A percentile compares a stretch with the other conserved stretches of the same genome.
These are phyloP conservation scores for Tortrix viridana DNA, from an alignment of 2,888 invertebrate species.

Conservation along the genomic window DNA sequence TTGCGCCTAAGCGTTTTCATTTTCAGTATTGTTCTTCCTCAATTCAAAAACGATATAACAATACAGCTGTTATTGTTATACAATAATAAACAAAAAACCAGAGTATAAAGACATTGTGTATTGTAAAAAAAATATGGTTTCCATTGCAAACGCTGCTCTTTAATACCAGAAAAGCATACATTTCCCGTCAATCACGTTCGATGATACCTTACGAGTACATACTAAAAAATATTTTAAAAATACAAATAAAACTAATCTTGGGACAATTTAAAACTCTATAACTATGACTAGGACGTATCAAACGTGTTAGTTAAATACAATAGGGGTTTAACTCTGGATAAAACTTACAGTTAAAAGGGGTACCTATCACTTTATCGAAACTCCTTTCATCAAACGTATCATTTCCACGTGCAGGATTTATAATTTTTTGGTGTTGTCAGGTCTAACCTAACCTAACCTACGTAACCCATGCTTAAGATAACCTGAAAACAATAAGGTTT, in stretches of 20 bases:
- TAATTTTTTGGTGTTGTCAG: too few species aligned
- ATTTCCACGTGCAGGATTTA: too few species aligned
- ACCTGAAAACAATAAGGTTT: too few species aligned
- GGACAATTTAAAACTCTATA: conserved; percentile 20
- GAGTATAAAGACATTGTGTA: not conserved
- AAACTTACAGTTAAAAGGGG: not conserved
- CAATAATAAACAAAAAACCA: not conserved
- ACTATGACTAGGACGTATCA: conserved; percentile 26
- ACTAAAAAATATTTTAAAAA: conserved; percentile 25
- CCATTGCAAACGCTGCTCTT: conserved; percentile 59
- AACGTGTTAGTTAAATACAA: conserved; percentile 9
- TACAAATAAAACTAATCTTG: conserved; percentile 15
- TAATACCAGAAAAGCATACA: conserved; percentile 69
- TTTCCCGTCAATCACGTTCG: conserved; percentile 48
- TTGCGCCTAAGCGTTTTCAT: too few species aligned
- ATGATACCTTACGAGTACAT: conserved; percentile 41
- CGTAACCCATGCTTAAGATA: too few species aligned
- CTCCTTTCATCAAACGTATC: too few species aligned
- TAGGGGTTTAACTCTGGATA: conserved; percentile 16
- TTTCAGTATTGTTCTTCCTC: too few species aligned
- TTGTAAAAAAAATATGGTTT: conserved; percentile 32
- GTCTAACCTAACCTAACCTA: too few species aligned
- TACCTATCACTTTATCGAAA: too few species aligned
- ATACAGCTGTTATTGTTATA: too few species aligned
- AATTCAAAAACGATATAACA: too few species aligned